Evolutionary conservation across 1,140 invertebrate genomes (phyloP).

Genomic region (Scaptomyza hsui): DNA sequence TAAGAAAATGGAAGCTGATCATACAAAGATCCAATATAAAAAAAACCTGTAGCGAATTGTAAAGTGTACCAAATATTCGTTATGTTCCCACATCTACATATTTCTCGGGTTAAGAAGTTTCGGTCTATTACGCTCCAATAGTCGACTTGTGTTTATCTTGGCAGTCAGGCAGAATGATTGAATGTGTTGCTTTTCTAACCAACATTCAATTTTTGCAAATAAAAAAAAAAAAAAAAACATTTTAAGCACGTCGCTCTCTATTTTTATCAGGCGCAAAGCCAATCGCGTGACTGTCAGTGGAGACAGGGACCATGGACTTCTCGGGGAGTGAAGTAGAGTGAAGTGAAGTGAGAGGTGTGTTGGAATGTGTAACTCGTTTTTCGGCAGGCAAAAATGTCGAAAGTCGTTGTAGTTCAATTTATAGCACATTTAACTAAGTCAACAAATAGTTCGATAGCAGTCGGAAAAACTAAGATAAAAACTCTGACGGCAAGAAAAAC

Average conservation of each 20-base stretch:
- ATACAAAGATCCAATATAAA: too few relatives aligned
- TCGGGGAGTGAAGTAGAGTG: too few relatives aligned
- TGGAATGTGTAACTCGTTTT: constrained; percentile 11
- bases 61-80: neutral
- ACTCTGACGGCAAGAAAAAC: constrained; percentile 48
- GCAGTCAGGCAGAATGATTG: constrained; percentile 67
- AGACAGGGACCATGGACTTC: neutral
- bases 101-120: constrained; percentile 16
- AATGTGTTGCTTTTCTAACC: constrained; percentile 80
- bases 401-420: constrained; percentile 64
- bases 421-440: constrained; percentile 72
- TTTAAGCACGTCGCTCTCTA: constrained; percentile 59
- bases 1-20: too few relatives aligned
- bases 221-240: too few relatives aligned
- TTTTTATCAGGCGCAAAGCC: constrained; percentile 61
- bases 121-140: constrained; percentile 11
- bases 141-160: constrained; percentile 58
- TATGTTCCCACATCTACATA: constrained; percentile 10
- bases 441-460: constrained; percentile 68
- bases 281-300: constrained; percentile 62
- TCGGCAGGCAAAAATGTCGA: constrained; percentile 33
- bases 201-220: constrained; percentile 75
- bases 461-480: constrained; percentile 56
- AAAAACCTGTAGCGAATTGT: too few relatives aligned
- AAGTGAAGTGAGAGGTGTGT: too few relatives aligned